Evolutionary conservation across 2,888 invertebrate species (phyloP).

Genomic region (Leptopterna dolabrata): DNA sequence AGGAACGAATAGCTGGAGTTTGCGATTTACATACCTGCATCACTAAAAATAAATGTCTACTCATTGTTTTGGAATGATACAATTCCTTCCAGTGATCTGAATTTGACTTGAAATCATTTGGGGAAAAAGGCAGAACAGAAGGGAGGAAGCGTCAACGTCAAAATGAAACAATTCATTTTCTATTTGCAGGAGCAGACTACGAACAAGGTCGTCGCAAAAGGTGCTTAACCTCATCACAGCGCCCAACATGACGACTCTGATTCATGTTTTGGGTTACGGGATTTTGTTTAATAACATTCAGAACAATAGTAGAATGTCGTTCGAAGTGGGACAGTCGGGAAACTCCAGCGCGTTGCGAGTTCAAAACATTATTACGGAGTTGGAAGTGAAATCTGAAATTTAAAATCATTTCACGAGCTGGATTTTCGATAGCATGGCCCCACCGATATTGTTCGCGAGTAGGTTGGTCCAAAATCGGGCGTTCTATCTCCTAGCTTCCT

Average conservation of each 20-base stretch:
- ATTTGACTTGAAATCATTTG: too few species aligned
- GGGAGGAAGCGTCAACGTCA: background rate
- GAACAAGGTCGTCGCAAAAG: slow-evolving; percentile 33
- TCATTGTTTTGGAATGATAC: too few species aligned
- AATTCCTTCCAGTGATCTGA: too few species aligned
- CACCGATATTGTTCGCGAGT: too few species aligned
- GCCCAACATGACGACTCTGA: background rate
- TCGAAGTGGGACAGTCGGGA: slow-evolving; percentile 17
- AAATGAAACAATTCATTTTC: slow-evolving; percentile 9
- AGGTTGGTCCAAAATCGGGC: too few species aligned
- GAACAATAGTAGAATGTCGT: slow-evolving; percentile 26
- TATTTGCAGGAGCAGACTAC: background rate
- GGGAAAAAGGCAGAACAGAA: background rate
- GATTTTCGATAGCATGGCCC: too few species aligned
- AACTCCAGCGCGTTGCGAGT: background rate
- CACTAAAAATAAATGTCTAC: too few species aligned
- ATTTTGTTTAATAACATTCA: slow-evolving; percentile 6
- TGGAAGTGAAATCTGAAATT: too few species aligned
- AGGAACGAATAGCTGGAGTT: too few species aligned
- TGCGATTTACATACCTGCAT: too few species aligned
- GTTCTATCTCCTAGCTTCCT: too few species aligned
- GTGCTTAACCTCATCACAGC: slow-evolving; percentile 19
- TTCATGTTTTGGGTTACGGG: slow-evolving; percentile 21
- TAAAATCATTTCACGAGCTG: background rate
- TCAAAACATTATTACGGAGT: background rate